These are phyloP conservation scores for Leptatherina wallacei DNA, from an alignment of 2,797 vertebrate genomes.

Conservation along the genomic window DNA sequence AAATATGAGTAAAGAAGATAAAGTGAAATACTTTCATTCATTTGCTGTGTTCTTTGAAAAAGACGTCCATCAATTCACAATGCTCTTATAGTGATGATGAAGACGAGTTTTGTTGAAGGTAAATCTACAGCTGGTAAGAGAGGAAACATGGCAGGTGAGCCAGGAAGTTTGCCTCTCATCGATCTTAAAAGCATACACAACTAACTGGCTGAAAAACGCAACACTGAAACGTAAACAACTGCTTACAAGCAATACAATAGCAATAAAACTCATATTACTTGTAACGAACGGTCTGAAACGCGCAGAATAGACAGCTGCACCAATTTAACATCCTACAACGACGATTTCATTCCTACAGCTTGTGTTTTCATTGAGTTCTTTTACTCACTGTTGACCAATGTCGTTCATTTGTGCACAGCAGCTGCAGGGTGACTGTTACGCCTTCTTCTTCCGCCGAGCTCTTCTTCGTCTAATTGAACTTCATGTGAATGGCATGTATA, in stretches of 20 bases:
- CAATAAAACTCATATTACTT: neutral
- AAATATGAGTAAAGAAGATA: too few species aligned
- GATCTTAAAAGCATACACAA: too few species aligned
- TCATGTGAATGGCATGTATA: fast-evolving
- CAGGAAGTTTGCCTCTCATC: too few species aligned
- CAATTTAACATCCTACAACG: neutral
- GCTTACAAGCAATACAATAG: neutral
- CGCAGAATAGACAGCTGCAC: neutral
- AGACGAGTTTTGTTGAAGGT: neutral
- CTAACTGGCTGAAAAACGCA: too few species aligned
- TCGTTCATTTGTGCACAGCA: neutral
- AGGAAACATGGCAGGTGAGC: too few species aligned
- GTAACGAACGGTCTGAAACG: neutral
- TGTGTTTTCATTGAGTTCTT: neutral
- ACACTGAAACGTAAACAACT: neutral
- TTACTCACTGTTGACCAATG: constrained; percentile 43
- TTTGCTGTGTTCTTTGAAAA: too few species aligned
- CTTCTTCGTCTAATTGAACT: constrained; percentile 35
- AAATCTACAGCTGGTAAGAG: neutral
- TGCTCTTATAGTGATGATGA: neutral
- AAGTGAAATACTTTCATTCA: too few species aligned
- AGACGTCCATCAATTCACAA: too few species aligned
- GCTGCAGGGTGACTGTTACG: constrained; percentile 16
- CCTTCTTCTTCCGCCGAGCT: constrained; percentile 36
- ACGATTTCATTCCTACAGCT: neutral